A percentile compares a stretch with the other conserved stretches of the same genome.
These are phyloP conservation scores for Athripsodes cinereus DNA, from an alignment of 2,888 invertebrate genomes.

Conservation along the genomic window DNA sequence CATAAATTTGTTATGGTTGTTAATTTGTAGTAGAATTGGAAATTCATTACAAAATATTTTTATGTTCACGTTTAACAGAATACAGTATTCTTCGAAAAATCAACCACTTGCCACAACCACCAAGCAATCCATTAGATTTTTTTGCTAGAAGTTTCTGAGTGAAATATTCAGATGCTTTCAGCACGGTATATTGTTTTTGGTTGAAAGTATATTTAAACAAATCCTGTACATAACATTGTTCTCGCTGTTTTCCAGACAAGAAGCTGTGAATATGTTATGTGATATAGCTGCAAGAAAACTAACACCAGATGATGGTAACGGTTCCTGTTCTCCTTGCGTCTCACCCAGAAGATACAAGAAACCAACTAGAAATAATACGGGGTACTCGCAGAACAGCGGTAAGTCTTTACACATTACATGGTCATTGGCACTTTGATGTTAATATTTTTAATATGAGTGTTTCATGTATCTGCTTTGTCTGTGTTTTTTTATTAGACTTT, in stretches of 20 bases:
- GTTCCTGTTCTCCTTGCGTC: slow-evolving; percentile 53
- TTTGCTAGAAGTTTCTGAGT: too few species aligned
- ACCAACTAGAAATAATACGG: slow-evolving; percentile 51
- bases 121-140: too few species aligned
- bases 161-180: too few species aligned
- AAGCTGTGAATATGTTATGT: slow-evolving; percentile 79
- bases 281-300: slow-evolving; percentile 73
- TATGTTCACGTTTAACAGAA: too few species aligned
- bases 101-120: too few species aligned
- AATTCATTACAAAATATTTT: too few species aligned
- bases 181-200: too few species aligned
- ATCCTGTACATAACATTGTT: too few species aligned
- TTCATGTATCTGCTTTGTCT: slow-evolving; percentile 20
- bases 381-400: slow-evolving; percentile 48
- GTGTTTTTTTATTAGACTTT: slow-evolving; percentile 12
- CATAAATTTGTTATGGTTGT: too few species aligned
- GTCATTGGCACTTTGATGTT: neutral
- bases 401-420: slow-evolving; percentile 28
- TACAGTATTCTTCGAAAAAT: too few species aligned
- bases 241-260: slow-evolving; percentile 51
- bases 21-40: too few species aligned
- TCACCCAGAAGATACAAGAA: slow-evolving; percentile 57
- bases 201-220: too few species aligned
- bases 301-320: slow-evolving; percentile 53
- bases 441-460: slow-evolving; percentile 8